Evolutionary conservation across 2,888 invertebrate species (phyloP), one percentile per base, ranked within the genome.

Genomic region (Ophonus ardosiacus): DNA sequence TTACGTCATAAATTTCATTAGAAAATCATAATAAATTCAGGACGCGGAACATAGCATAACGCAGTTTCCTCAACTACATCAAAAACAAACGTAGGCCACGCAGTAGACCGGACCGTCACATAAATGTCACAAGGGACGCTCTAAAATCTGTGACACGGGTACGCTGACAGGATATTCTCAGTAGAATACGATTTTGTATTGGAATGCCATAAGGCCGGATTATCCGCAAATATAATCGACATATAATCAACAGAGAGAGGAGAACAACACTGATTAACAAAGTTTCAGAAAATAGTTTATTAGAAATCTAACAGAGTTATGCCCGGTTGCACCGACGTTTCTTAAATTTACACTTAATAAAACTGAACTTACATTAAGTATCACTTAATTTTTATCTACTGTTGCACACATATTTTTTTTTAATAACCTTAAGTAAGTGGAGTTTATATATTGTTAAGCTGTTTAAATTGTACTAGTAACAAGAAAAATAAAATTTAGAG

Each of bases 131-230:
- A 10, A 56, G 71, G 71, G 71, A 71, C 82, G 74, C 38, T 21
- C 82, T 38, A n/a, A 71, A 57, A 82, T 82, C 82, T 71, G 71
- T 82, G 82, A 82, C 71, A 71, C 38, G 68, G 71, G 82, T 68
- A 7, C 57, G 82, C 51, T 82, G 82, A 82, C 82, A 82, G 71
- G 71, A 71, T 82, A 71, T 82, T 74, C 82, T 51, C 8, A 8
- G 10, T 8, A 10, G 43, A 51, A 51, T 51, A 51, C 43, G 31
- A 31, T 31, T 51, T 13, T 13, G 8, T 13, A 51, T 51, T 13
- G 43, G 43, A 51, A 51, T 51, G 43, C 13, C 43, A 51, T 51
- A 51, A 51, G 43, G 43, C 43, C 13, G 43, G 43, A 51, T 51
- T 51, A 51, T 10, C 43, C 43, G 5, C 0, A 51, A 51, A 10